Evolutionary conservation across 2,797 vertebrate genomes (phyloP).

Genomic region (Premnoplex brunnescens): DNA sequence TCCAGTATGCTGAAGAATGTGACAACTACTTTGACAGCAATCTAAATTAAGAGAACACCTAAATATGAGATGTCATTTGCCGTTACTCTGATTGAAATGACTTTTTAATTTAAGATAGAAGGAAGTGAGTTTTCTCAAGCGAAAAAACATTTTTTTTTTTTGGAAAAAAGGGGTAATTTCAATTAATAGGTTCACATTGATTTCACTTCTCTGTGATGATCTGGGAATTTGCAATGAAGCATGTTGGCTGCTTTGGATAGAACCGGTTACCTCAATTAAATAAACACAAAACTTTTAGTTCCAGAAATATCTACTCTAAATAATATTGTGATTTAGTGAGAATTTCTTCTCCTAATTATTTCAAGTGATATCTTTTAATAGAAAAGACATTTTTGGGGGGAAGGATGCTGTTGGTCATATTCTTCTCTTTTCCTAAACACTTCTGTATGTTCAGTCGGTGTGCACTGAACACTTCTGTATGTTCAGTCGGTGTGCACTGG

Average conservation of each 20-base stretch:
- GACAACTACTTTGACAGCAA: neutral
- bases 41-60: neutral
- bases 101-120: neutral
- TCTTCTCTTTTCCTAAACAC: neutral
- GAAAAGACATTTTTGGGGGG: neutral
- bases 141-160: neutral
- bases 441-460: accelerated
- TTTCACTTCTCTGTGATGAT: neutral
- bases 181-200: neutral
- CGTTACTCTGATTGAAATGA: neutral
- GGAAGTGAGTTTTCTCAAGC: neutral
- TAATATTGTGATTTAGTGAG: neutral
- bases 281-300: neutral
- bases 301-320: neutral
- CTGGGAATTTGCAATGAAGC: neutral
- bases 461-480: neutral
- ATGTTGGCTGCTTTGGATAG: neutral
- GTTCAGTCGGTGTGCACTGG: accelerated
- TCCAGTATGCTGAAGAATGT: neutral
- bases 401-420: neutral
- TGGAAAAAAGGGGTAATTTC: neutral
- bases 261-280: neutral
- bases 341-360: neutral
- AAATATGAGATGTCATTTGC: neutral
- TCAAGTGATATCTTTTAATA: neutral